These are phyloP conservation scores for Anagrus nilaparvatae DNA, from an alignment of 1,140 invertebrate genomes.

Conservation along the genomic window DNA sequence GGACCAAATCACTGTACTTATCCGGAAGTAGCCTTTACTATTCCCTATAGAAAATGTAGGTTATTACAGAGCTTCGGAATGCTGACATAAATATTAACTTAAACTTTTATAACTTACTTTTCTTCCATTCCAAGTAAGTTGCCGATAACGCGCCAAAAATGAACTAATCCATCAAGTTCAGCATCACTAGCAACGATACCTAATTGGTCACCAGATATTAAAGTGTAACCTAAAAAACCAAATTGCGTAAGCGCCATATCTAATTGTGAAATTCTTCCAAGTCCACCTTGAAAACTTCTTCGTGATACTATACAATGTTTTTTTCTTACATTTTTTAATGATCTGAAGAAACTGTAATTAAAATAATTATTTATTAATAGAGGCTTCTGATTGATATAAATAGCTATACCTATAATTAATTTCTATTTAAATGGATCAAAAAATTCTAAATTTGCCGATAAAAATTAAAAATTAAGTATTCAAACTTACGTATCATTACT, in stretches of 20 bases:
- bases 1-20: too few species aligned
- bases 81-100: too few species aligned
- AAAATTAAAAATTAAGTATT: too few species aligned
- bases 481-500: too few species aligned
- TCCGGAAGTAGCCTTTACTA: too few species aligned
- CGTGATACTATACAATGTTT: conserved; percentile 52
- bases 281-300: conserved; percentile 39
- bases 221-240: conserved; percentile 71
- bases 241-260: conserved; percentile 79
- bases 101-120: conserved; percentile 47
- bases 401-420: background rate
- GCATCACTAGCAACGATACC: conserved; percentile 48
- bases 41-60: too few species aligned
- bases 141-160: conserved; percentile 77
- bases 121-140: conserved; percentile 73
- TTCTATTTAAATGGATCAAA: background rate
- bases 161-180: conserved; percentile 65
- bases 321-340: conserved; percentile 52
- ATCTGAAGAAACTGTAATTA: conserved; percentile 41
- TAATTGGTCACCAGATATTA: conserved; percentile 54
- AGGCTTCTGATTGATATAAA: background rate
- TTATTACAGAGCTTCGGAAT: too few species aligned
- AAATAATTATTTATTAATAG: conserved; percentile 6
- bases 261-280: conserved; percentile 48
- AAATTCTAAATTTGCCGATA: too few species aligned